phyloP scores from a whole-genome alignment of 2,888 invertebrate species.

The Adelphocoris suturalis region DNA sequence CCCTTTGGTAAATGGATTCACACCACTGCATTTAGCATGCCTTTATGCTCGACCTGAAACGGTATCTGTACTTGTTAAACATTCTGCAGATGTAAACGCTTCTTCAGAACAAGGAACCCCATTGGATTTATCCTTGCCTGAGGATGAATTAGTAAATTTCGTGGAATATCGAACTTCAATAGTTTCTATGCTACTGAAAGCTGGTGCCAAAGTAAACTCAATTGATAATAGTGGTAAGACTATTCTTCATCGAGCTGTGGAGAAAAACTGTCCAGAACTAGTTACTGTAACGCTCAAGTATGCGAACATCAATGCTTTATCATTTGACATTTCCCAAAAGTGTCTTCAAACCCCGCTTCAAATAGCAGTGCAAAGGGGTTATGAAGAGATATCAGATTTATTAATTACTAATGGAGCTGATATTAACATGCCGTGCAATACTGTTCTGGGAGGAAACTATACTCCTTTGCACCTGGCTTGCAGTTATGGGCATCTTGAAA shows the following conservation, averaged over 20 bases:
- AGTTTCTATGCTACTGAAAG: neutral
- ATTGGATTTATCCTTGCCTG: constrained; percentile 52
- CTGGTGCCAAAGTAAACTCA: constrained; percentile 58
- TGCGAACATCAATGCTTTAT: constrained; percentile 44
- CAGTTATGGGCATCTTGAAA: constrained; percentile 8
- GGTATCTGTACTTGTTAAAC: constrained; percentile 39
- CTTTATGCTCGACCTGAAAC: neutral
- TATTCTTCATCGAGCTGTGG: constrained; percentile 53
- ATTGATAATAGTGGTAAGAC: constrained; percentile 48
- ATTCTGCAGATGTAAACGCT: constrained; percentile 43
- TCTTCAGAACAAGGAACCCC: constrained; percentile 1
- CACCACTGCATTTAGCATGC: constrained; percentile 50
- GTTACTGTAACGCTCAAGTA: constrained; percentile 23
- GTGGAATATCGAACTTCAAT: neutral
- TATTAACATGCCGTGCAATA: constrained; percentile 57
- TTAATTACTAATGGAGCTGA: constrained; percentile 27
- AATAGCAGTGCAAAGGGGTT: constrained; percentile 17
- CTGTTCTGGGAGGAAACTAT: constrained; percentile 35
- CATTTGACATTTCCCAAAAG: constrained; percentile 18
- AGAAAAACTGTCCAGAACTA: neutral
- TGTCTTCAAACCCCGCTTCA: constrained; percentile 53
- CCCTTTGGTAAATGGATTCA: constrained; percentile 36
- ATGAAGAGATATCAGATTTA: constrained; percentile 12
- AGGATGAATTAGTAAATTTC: neutral
- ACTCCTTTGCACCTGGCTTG: constrained; percentile 49